Percentiles rank a stretch among this genome's conserved stretches.
Evolutionary conservation across 2,888 invertebrate genomes (phyloP).

Genomic region (Pantelozetes paolii): DNA sequence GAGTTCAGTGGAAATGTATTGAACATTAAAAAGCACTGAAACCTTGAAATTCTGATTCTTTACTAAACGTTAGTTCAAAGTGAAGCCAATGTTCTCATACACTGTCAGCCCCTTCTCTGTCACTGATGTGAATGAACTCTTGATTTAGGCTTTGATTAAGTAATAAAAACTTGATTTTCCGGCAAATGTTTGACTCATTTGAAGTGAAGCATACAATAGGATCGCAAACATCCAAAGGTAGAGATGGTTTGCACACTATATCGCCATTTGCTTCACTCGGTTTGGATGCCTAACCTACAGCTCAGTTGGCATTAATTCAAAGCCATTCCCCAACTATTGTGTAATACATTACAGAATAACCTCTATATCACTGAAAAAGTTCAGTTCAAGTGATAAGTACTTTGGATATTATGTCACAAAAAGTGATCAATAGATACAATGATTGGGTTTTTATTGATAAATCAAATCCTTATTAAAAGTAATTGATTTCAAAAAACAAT

Average conservation of each 20-base stretch:
- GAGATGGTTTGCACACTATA: neutral
- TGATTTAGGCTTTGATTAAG: slow-evolving; percentile 6
- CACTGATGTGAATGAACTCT: neutral
- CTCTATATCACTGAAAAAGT: too few relatives aligned
- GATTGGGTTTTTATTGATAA: too few relatives aligned
- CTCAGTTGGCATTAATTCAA: slow-evolving; percentile 25
- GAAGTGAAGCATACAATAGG: neutral
- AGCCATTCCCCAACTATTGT: neutral
- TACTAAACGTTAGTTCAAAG: neutral
- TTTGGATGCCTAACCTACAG: slow-evolving; percentile 18
- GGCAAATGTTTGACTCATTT: neutral
- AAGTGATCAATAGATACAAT: too few relatives aligned
- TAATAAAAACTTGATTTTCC: slow-evolving; percentile 13
- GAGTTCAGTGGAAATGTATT: neutral
- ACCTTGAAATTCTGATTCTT: slow-evolving; percentile 19
- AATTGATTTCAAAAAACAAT: too few relatives aligned
- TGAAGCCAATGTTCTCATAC: neutral
- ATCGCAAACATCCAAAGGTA: neutral
- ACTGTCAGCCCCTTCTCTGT: neutral
- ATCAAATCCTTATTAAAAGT: too few relatives aligned
- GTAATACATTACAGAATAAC: too few relatives aligned
- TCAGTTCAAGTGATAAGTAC: too few relatives aligned
- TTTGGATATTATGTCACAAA: too few relatives aligned
- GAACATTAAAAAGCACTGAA: neutral
- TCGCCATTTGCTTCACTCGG: slow-evolving; percentile 6